phyloP scores from a whole-genome alignment of 2,797 vertebrate species.

The Pristis pectinata region DNA sequence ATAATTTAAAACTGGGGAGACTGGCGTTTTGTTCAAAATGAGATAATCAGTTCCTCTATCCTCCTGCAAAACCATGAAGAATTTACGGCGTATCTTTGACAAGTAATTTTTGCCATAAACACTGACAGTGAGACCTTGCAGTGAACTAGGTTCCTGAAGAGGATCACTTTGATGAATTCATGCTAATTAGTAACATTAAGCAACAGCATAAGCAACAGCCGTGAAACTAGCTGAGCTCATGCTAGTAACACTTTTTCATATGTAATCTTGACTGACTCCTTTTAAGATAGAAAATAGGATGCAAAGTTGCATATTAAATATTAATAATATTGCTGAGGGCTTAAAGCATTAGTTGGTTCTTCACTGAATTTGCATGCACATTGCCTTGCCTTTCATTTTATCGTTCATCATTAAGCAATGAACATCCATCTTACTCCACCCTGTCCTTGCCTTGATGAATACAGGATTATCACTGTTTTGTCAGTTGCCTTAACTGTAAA shows the following conservation, averaged over 20 bases:
- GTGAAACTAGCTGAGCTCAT: background rate
- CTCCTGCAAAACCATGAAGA: background rate
- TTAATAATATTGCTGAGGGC: conserved; percentile 47
- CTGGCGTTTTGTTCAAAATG: background rate
- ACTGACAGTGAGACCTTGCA: background rate
- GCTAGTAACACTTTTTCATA: background rate
- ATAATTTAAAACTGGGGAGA: conserved; percentile 9
- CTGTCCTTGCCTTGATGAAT: conserved; percentile 52
- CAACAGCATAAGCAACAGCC: background rate
- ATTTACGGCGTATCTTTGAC: background rate
- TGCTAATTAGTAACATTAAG: background rate
- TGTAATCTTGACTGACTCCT: conserved; percentile 43
- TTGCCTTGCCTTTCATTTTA: conserved; percentile 52
- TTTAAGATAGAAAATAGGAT: conserved; percentile 43
- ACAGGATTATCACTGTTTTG: conserved; percentile 57
- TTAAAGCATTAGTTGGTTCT: conserved; percentile 54
- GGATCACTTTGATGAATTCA: background rate
- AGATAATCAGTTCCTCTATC: background rate
- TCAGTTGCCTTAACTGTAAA: conserved; percentile 57
- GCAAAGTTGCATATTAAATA: conserved; percentile 46
- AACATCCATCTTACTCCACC: conserved; percentile 55
- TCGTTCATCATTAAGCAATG: conserved; percentile 57
- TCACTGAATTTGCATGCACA: conserved; percentile 52
- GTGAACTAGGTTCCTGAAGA: background rate
- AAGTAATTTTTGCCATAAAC: background rate